Evolutionary conservation across 2,113 vertebrate species (phyloP), one percentile per base, ranked within the genome.

Genomic region (Rhizomys pruinosus): DNA sequence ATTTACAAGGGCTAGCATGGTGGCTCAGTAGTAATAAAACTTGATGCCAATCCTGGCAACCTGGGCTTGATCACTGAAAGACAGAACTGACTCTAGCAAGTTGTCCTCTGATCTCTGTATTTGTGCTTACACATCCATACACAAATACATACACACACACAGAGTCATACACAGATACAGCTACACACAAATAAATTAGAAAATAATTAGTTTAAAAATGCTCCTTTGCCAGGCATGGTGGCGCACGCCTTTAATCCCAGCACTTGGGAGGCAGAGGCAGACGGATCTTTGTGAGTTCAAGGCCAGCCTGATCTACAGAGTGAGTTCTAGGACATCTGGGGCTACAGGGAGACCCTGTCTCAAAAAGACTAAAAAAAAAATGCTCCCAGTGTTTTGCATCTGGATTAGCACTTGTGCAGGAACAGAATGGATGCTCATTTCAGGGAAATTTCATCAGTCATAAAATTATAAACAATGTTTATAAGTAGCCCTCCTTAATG

Each of bases 391-490:
- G n/a, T 27, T 81, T n/a, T 52, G 4, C 27, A 63, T 15, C 2
- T 29, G 27, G 13, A 73, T 57, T n/a, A 32, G 15, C 66, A 23
- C 20, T 66, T 72, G 84, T 11, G 15, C 42, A 72, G 76, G 34
- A 5, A 47, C 25, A 80, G 29, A 19, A 22, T 74, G 10, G 42
- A 84, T 37, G 10, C 63, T 73, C 37, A 73, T 82, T 84, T 96
- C 44, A 92, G 74, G 71, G 17, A 86, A 2, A 13, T 8, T 22
- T 72, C 39, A 87, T 84, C n/a, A 79, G 15, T 86, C 37, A 61
- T 44, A 44, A 78, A 92, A 79, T 84, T 61, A 87, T 84, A 80
- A 81, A 92, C 72, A 92, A 55, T 34, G 29, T 87, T 84, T 87
- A 57, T 63, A 55, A 25, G 19, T 52, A 52, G n/a, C n/a, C n/a